Evolutionary conservation across 2,888 invertebrate genomes (phyloP).

Genomic region (Drosophila borborema): DNA sequence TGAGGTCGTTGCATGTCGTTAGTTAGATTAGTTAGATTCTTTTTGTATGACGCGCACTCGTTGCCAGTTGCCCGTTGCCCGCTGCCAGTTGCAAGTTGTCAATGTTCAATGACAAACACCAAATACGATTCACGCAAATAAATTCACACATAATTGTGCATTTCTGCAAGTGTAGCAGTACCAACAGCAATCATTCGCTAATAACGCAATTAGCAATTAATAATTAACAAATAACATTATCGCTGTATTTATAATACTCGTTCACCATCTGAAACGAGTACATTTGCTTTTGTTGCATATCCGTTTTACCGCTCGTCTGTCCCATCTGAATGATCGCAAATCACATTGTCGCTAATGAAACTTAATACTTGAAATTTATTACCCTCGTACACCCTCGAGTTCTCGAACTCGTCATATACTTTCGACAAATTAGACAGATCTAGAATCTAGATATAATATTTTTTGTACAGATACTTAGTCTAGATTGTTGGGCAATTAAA

Average conservation of each 20-base stretch:
- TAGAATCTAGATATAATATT: not conserved
- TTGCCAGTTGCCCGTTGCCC: not conserved
- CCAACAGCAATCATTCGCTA: conserved; percentile 31
- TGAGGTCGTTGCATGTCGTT: conserved; percentile 43
- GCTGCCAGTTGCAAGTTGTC: conserved; percentile 18
- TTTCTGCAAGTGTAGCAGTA: conserved; percentile 28
- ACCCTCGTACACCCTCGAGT: not conserved
- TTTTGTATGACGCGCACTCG: conserved; percentile 1
- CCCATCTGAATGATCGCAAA: not conserved
- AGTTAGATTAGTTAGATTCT: not conserved
- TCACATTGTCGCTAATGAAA: not conserved
- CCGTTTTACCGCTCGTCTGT: not conserved
- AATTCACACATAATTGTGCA: conserved; percentile 3
- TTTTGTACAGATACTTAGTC: not conserved
- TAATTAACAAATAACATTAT: conserved; percentile 6
- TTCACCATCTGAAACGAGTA: not conserved
- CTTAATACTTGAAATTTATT: not conserved
- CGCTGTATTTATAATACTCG: not conserved
- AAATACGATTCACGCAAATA: conserved; percentile 39
- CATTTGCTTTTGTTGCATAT: not conserved
- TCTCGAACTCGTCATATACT: not conserved
- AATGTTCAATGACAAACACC: conserved; percentile 63
- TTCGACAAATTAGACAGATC: not conserved
- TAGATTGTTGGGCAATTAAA: conserved; percentile 6
- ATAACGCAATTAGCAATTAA: conserved; percentile 21